Evolutionary conservation across 2,888 invertebrate species (phyloP).

Genomic region (Trisateles emortualis): DNA sequence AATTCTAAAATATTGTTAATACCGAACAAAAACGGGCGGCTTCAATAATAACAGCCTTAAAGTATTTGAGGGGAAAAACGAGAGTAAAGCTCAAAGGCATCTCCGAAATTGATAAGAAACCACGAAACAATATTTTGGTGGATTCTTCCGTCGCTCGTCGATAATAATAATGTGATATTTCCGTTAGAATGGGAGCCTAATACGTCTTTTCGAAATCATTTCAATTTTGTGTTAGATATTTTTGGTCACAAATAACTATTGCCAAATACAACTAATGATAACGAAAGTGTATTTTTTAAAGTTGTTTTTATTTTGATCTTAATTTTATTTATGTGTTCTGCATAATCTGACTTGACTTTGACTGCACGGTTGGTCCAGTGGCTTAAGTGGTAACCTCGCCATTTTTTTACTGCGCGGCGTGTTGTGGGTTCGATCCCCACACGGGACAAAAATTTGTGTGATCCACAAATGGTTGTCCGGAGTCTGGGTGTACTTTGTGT

Average conservation of each 20-base stretch:
- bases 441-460: no score
- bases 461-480: no score
- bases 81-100: constrained; percentile 47
- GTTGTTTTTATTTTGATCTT: constrained; percentile 26
- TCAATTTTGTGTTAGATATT: constrained; percentile 61
- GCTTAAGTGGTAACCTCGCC: no score
- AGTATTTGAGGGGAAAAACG: constrained; percentile 52
- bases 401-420: no score
- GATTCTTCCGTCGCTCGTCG: constrained; percentile 62
- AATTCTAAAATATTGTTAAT: constrained; percentile 44
- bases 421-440: no score
- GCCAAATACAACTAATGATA: constrained; percentile 38
- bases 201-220: constrained; percentile 59
- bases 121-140: constrained; percentile 72
- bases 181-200: constrained; percentile 65
- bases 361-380: no score
- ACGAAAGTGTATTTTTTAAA: constrained; percentile 41
- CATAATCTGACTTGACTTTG: no score
- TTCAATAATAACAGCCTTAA: constrained; percentile 48
- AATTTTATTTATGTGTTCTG: constrained; percentile 9
- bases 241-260: constrained; percentile 52
- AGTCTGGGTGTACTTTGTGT: no score
- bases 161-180: constrained; percentile 79
- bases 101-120: constrained; percentile 65
- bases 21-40: constrained; percentile 43